Evolutionary conservation across 53 echinoderm and acorn worm species (phyloP).

Genomic region (Mesocentrotus franciscanus): DNA sequence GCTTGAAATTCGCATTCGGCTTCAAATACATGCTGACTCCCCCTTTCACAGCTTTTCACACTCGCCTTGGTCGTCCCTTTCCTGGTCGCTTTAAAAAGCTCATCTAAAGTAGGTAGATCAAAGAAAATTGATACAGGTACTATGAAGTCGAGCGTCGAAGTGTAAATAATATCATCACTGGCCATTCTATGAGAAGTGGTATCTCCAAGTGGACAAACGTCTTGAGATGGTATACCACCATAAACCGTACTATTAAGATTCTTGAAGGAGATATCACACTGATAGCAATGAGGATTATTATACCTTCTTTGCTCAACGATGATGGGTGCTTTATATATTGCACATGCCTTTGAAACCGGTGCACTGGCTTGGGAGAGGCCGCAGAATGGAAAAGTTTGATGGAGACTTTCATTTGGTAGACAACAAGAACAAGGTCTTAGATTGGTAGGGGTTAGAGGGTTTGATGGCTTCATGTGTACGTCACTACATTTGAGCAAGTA

Average conservation of each 20-base stretch:
- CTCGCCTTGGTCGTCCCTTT: background rate
- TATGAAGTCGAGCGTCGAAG: background rate
- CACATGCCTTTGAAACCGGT: background rate
- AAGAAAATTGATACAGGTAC: slow-evolving; percentile 50
- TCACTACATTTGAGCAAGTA: background rate
- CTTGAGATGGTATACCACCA: background rate
- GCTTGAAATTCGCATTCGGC: slow-evolving; percentile 15
- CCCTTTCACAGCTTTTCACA: slow-evolving; percentile 6
- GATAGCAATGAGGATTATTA: slow-evolving; percentile 43
- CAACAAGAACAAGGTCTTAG: slow-evolving; percentile 23
- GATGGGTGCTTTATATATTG: slow-evolving; percentile 11
- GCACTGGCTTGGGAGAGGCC: background rate
- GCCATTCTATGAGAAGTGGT: background rate
- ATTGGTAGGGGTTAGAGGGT: background rate
- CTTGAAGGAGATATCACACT: background rate
- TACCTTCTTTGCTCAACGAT: background rate
- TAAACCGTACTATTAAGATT: background rate
- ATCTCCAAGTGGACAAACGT: background rate
- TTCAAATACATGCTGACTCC: background rate
- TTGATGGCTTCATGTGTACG: background rate
- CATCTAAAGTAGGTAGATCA: slow-evolving; percentile 26
- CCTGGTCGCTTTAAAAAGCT: background rate
- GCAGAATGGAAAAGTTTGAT: background rate
- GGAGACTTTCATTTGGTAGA: background rate
- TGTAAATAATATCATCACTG: background rate